Conservation (phyloP, 2,888 invertebrate species). For the Caenorhabditis becei region DNA sequence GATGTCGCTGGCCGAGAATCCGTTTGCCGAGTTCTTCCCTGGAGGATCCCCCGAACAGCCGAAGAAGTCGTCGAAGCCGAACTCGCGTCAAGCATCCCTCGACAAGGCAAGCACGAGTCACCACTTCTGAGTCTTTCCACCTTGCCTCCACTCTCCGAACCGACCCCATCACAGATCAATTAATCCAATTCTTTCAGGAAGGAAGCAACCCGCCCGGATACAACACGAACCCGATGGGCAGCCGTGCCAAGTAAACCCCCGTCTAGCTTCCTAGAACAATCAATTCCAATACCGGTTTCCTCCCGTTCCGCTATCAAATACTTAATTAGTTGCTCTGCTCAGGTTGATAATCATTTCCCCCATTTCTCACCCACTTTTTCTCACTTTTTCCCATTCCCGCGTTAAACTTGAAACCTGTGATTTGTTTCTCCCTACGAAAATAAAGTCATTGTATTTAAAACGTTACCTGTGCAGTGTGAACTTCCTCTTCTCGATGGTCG, state of each 20-base stretch:
- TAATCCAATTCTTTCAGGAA: conserved; percentile 63
- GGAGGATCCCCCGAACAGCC: conserved; percentile 55
- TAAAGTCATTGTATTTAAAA: conserved; percentile 15
- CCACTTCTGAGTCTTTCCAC: not conserved
- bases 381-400: conserved; percentile 12
- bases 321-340: conserved; percentile 42
- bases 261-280: conserved; percentile 11
- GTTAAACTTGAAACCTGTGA: conserved; percentile 34
- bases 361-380: conserved; percentile 28
- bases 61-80: conserved; percentile 46
- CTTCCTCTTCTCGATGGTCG: conserved; percentile 47
- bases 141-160: not conserved
- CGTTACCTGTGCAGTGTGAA: conserved; percentile 49
- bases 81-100: conserved; percentile 53
- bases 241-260: conserved; percentile 10
- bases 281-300: conserved; percentile 52
- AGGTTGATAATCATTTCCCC: conserved; percentile 49
- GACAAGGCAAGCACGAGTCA: conserved; percentile 56
- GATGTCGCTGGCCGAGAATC: conserved; percentile 71
- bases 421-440: conserved; percentile 8
- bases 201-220: conserved; percentile 57
- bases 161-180: not conserved
- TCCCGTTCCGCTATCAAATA: not conserved
- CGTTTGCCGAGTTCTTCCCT: conserved; percentile 72
- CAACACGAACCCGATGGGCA: conserved; percentile 61